Base-by-base conservation (phyloP, 1,140 invertebrate genomes). In the Coptotermes formosanus region DNA sequence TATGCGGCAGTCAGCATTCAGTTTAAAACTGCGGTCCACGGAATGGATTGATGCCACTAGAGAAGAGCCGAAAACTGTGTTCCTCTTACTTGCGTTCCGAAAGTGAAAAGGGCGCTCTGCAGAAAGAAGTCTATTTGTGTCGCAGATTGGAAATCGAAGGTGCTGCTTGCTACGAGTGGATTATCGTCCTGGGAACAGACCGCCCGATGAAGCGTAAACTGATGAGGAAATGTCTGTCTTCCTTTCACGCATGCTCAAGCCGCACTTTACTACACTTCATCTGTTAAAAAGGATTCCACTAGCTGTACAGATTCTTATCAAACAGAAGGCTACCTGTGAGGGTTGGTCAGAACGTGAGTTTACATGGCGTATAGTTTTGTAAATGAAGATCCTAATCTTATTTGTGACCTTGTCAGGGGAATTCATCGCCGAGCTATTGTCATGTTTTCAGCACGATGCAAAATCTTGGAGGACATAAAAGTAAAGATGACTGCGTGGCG, bases 131-230 rank as follows among this genome's bases (percentile, higher is more conserved):
- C 64, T 75, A 75, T 30, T 75, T 75, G 64, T 75, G 64, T 75
- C 64, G 64, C 64, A 75, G 64, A 75, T 30, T 75, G 64, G 64
- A 75, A 75, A 75, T 75, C 64, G 64, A 75, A 75, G 7, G 64
- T 14, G 25, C 64, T 75, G 64, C 64, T 48, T 48, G 9, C 45
- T 9, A 48, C 9, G 64, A 75, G 64, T 30, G 64, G 64, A 75
- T 75, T 75, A 75, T 75, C 64, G 64, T 75, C 64, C 64, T 75
- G 64, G 64, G 64, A 75, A 30, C 64, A 75, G 64, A 75, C 64
- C 25, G n/a, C 11, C 64, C 64, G 64, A 30, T 75, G 64, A 30
- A 75, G n/a, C 64, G 64, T 30, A 25, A 30, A 16, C 64, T 75
- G 64, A 75, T 30, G 64, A 75, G 64, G 8, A 75, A 75, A 25